A percentile compares a stretch with the other conserved stretches of the same genome.
Conservation (phyloP, 2,113 vertebrate species). For the Catharus fuscescens region DNA sequence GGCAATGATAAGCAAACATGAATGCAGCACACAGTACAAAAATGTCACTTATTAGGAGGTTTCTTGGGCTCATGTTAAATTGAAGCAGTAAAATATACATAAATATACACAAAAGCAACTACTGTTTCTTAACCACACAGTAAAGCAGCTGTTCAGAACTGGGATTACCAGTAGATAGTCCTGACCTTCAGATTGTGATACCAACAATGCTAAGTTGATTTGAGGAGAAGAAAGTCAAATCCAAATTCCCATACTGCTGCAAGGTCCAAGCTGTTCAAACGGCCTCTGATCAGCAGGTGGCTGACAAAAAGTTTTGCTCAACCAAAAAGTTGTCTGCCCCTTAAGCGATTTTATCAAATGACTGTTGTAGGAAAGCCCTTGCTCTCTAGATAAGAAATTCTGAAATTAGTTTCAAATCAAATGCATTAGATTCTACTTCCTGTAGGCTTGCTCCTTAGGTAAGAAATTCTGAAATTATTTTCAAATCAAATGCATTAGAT, state of each 20-base stretch:
- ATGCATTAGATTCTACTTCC: not conserved
- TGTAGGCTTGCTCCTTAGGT: too few species aligned
- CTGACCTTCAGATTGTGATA: not conserved
- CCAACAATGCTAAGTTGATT: not conserved
- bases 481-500: not conserved
- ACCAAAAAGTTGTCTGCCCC: not conserved
- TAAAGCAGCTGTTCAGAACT: not conserved
- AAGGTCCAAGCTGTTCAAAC: not conserved
- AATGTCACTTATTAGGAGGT: not conserved
- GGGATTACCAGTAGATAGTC: not conserved
- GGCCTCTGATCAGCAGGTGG: not conserved
- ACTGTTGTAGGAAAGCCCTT: not conserved
- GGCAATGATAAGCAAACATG: not conserved
- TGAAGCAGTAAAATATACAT: not conserved
- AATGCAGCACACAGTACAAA: not conserved
- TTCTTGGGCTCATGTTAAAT: not conserved
- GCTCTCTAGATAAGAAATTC: not conserved
- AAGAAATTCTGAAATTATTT: not conserved
- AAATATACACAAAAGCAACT: not conserved
- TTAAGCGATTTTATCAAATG: not conserved
- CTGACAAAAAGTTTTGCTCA: not conserved
- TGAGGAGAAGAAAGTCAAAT: not conserved
- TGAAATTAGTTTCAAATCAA: not conserved
- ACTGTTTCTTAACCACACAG: not conserved
- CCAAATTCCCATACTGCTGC: not conserved